These are phyloP conservation scores for Sarcophaga rosellei DNA, from an alignment of 2,888 invertebrate genomes.

Conservation along the genomic window DNA sequence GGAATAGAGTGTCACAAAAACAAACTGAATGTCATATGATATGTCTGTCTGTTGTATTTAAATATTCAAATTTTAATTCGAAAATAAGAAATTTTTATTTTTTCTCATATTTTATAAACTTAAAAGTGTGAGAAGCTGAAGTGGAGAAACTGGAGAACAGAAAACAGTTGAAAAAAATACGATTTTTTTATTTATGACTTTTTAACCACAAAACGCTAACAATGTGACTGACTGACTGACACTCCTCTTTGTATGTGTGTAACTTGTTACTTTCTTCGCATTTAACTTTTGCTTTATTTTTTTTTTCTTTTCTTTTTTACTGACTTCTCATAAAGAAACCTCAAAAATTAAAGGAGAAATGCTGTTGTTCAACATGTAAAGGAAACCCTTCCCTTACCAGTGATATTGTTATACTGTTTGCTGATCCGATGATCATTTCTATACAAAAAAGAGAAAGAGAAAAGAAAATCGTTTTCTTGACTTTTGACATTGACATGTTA, in stretches of 20 bases:
- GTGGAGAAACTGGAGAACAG: background rate
- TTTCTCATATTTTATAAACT: background rate
- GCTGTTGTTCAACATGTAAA: slow-evolving; percentile 8
- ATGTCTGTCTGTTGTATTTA: background rate
- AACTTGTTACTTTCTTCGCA: slow-evolving; percentile 45
- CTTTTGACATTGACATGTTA: slow-evolving; percentile 67
- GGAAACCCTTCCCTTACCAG: slow-evolving; percentile 48
- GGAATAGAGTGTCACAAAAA: background rate
- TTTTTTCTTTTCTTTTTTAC: background rate
- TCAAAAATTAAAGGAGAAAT: slow-evolving; percentile 8
- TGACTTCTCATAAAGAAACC: slow-evolving; percentile 26
- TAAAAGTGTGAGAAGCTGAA: slow-evolving; percentile 20
- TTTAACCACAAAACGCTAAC: slow-evolving; percentile 37
- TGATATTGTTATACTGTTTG: background rate
- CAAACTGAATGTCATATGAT: background rate
- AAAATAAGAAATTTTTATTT: slow-evolving; percentile 1
- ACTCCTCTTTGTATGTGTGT: slow-evolving; percentile 52
- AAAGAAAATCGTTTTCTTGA: slow-evolving; percentile 14
- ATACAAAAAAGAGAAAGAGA: background rate
- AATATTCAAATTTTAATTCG: background rate
- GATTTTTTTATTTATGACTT: background rate
- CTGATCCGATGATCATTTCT: slow-evolving; percentile 38
- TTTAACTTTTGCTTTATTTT: background rate
- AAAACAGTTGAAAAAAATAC: background rate
- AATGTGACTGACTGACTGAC: slow-evolving; percentile 8